These are phyloP conservation scores for Meloidogyne hapla DNA, from an alignment of 1,140 invertebrate species.

Conservation along the genomic window DNA sequence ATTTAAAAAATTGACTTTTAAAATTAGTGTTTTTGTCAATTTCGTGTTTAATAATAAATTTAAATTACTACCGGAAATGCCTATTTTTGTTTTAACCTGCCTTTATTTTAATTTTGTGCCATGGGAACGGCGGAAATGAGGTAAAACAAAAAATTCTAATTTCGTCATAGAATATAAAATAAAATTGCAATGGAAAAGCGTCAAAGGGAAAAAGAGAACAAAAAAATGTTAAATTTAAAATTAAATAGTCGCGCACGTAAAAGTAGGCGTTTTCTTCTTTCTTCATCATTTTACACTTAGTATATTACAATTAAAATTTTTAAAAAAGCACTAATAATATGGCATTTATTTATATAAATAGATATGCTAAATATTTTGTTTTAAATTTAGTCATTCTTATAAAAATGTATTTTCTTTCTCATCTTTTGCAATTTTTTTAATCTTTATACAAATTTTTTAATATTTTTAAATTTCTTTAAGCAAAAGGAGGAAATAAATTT, in stretches of 20 bases:
- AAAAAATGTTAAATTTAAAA: too few relatives aligned
- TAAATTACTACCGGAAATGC: background rate
- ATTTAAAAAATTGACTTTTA: too few relatives aligned
- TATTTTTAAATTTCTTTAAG: too few relatives aligned
- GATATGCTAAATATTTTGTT: too few relatives aligned
- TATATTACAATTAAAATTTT: background rate
- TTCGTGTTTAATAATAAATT: background rate
- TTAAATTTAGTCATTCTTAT: too few relatives aligned
- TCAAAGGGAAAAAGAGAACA: background rate
- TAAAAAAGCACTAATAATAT: background rate
- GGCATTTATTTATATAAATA: too few relatives aligned
- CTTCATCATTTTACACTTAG: background rate
- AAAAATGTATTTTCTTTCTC: too few relatives aligned
- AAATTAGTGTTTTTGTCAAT: too few relatives aligned
- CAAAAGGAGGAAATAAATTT: too few relatives aligned
- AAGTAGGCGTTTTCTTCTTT: background rate
- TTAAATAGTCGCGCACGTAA: background rate
- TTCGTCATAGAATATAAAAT: conserved; percentile 6
- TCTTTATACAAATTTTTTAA: too few relatives aligned
- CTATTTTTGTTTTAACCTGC: background rate
- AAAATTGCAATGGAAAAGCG: background rate
- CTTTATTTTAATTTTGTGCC: background rate
- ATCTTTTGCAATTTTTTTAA: too few relatives aligned
- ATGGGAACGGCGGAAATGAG: conserved; percentile 4
- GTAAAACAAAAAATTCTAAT: background rate